phyloP scores from a whole-genome alignment of 2,888 invertebrate genomes.

The Resseliella maxima region DNA sequence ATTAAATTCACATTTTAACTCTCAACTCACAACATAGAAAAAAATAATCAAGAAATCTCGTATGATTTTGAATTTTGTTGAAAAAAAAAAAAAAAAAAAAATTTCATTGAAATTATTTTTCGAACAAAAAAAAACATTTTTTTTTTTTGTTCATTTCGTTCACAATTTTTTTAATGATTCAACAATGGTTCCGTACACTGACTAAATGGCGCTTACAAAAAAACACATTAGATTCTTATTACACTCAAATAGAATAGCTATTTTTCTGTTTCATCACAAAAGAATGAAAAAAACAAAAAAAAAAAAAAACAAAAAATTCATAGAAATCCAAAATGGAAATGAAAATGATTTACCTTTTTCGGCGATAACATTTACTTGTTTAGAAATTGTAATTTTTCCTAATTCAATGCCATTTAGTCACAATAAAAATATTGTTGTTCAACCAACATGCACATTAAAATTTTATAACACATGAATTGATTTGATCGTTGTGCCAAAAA shows the following conservation, averaged over 20 bases:
- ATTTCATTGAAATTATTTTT: no score
- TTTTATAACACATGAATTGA: not conserved
- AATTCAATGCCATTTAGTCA: not conserved
- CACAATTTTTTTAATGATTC: no score
- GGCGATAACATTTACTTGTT: not conserved
- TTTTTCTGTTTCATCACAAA: not conserved
- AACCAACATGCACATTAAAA: not conserved
- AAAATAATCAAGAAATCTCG: no score
- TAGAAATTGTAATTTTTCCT: not conserved
- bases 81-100: no score
- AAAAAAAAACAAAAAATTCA: not conserved
- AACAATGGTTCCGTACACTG: not conserved
- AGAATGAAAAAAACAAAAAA: not conserved
- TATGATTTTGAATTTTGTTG: no score
- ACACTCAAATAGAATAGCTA: not conserved
- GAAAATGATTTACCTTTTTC: conserved; percentile 1
- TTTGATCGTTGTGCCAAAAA: no score
- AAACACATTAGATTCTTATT: conserved; percentile 35
- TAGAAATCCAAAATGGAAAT: no score
- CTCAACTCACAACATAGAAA: no score
- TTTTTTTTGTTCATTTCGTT: no score
- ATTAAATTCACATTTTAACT: no score
- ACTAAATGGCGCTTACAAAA: not conserved
- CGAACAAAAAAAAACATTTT: no score
- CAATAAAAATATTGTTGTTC: conserved; percentile 27